These are phyloP conservation scores for Helicolenus hilgendorfi DNA, from an alignment of 2,797 vertebrate species.

Conservation along the genomic window DNA sequence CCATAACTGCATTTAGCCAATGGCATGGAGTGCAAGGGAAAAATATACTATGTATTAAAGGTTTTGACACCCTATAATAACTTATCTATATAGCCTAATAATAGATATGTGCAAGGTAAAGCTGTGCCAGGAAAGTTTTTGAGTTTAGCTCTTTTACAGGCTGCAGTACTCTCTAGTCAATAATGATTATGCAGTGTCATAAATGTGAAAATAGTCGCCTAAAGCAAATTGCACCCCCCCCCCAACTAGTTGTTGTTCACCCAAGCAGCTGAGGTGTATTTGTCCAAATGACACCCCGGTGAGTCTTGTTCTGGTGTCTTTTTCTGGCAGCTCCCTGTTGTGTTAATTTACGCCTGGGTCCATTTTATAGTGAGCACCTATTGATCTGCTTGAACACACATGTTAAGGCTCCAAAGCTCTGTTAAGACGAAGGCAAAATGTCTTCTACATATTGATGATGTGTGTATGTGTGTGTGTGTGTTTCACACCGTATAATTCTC, in stretches of 20 bases:
- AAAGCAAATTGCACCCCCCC: not conserved
- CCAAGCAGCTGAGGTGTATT: slow-evolving; percentile 23
- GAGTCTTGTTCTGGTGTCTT: slow-evolving; percentile 6
- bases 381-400: slow-evolving; percentile 72
- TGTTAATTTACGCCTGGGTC: slow-evolving; percentile 77
- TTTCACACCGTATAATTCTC: slow-evolving; percentile 55
- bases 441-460: slow-evolving; percentile 41
- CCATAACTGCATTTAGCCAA: slow-evolving; percentile 1
- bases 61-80: slow-evolving; percentile 7
- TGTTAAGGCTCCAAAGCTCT: slow-evolving; percentile 49
- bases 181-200: not conserved
- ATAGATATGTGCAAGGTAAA: not conserved
- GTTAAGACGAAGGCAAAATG: slow-evolving; percentile 64
- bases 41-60: not conserved
- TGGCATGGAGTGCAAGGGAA: not conserved
- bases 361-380: slow-evolving; percentile 70
- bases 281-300: slow-evolving; percentile 42
- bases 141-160: not conserved
- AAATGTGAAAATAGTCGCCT: not conserved
- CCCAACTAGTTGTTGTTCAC: slow-evolving; percentile 25
- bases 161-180: not conserved
- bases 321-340: slow-evolving; percentile 63
- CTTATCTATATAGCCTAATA: slow-evolving; percentile 2
- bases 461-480: not conserved
- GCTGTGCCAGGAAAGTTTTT: not conserved